Evolutionary conservation across 1,140 invertebrate species (phyloP), one percentile per base, ranked within the genome.

Genomic region (Cardiocondyla obscurior): DNA sequence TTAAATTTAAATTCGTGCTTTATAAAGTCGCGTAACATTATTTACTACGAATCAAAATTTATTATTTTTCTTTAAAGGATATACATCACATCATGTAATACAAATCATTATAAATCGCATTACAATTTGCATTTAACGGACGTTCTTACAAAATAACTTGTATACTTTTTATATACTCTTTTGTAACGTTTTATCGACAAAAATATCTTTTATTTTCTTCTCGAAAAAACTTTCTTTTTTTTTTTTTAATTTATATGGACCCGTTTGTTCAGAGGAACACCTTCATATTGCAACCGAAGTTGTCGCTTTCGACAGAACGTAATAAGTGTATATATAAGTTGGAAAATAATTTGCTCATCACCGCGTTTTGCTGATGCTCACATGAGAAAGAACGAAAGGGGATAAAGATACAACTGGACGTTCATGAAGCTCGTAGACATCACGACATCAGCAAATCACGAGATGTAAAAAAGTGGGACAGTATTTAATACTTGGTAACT

Each of bases 91-190:
- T 77, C 36, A 73, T 28, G 25, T 33, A 51, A 53, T 67, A 74
- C 39, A 46, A 55, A 28, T 81, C 28, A 82, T 83, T 88, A 87
- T 90, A 89, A 91, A 89, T 65, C 89, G 70, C 16, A 16, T 44
- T 74, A 74, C 65, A 87, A 81, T 86, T 72, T 86, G 87, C 89
- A 90, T 91, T 91, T 91, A 64, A 70, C 70, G 65, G 84, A 89
- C 73, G 88, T 83, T 84, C 65, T 92, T 92, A 92, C 84, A 92
- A 92, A 92, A 92, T 92, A 92, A 91, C 36, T 88, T 81, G 55
- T 90, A 6, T 74, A 74, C 60, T 44, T 7, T 51, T 77, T 77
- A 65, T 65, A 89, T 89, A 85, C 87, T 39, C 22, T 87, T 90
- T 90, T 69, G 86, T 85, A 91, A 88, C 88, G 83, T 73, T 76